These are phyloP conservation scores for Drosophila cracens DNA, from an alignment of 2,888 invertebrate genomes.

Conservation along the genomic window DNA sequence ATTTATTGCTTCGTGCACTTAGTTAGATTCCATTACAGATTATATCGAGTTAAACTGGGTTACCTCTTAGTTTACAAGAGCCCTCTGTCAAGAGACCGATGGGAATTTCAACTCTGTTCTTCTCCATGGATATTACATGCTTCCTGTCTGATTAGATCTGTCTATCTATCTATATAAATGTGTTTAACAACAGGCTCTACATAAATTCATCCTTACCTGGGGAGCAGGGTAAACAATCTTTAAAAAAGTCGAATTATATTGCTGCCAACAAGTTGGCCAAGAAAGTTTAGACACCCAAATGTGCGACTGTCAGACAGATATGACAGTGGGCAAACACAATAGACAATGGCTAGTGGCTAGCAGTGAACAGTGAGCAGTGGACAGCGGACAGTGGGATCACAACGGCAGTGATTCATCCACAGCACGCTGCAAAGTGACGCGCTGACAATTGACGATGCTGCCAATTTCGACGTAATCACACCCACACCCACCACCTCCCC, in stretches of 20 bases:
- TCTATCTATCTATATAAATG: not conserved
- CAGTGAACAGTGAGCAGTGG: conserved; percentile 25
- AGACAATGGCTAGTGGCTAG: not conserved
- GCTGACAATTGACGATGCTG: conserved; percentile 16
- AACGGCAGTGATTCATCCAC: not conserved
- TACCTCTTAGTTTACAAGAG: not conserved
- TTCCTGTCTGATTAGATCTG: not conserved
- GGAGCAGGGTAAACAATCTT: not conserved
- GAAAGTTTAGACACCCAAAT: not conserved
- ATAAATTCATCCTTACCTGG: no score
- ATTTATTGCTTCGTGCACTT: not conserved
- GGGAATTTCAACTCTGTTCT: not conserved
- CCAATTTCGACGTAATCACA: conserved; percentile 27
- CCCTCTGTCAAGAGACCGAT: not conserved
- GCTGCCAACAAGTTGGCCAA: not conserved
- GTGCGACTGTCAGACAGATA: not conserved
- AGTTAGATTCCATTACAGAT: not conserved
- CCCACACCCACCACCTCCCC: not conserved
- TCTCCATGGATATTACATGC: not conserved
- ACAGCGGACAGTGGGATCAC: conserved; percentile 21
- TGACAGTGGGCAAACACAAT: conserved; percentile 15
- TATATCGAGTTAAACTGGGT: not conserved
- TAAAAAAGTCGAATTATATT: not conserved
- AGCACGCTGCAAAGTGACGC: conserved; percentile 22
- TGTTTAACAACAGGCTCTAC: not conserved